Evolutionary conservation across 2,113 vertebrate species (phyloP).

Genomic region (Platanista minor): DNA sequence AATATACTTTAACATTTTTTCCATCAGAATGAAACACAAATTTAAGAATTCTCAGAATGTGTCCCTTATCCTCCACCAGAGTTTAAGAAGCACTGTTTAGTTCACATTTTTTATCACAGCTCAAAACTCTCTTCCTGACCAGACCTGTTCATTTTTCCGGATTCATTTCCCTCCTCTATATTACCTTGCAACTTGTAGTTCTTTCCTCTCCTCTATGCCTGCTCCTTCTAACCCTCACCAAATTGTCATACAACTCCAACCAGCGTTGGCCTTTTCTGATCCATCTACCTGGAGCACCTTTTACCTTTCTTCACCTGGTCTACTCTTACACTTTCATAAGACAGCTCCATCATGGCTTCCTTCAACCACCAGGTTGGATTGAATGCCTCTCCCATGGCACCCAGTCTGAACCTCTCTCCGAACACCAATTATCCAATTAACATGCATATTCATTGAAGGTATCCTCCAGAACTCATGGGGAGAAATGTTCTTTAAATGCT

Average conservation of each 20-base stretch:
- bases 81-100: neutral
- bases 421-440: neutral
- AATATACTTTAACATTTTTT: neutral
- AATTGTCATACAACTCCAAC: neutral
- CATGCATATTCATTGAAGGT: neutral
- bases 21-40: neutral
- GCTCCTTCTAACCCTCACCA: neutral
- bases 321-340: neutral
- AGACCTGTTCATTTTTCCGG: neutral
- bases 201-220: neutral
- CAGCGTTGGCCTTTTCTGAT: neutral
- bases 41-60: neutral
- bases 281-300: neutral
- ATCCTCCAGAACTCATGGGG: neutral
- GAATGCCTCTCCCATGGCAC: neutral
- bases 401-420: neutral
- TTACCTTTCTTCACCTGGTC: neutral
- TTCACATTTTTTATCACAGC: neutral
- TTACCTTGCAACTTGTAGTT: neutral
- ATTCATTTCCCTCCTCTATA: neutral
- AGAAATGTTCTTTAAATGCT: neutral
- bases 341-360: neutral
- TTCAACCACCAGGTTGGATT: neutral
- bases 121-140: neutral
- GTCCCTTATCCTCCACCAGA: neutral